Evolutionary conservation across 2,888 invertebrate species (phyloP).

Genomic region (Neoscelio sp.): DNA sequence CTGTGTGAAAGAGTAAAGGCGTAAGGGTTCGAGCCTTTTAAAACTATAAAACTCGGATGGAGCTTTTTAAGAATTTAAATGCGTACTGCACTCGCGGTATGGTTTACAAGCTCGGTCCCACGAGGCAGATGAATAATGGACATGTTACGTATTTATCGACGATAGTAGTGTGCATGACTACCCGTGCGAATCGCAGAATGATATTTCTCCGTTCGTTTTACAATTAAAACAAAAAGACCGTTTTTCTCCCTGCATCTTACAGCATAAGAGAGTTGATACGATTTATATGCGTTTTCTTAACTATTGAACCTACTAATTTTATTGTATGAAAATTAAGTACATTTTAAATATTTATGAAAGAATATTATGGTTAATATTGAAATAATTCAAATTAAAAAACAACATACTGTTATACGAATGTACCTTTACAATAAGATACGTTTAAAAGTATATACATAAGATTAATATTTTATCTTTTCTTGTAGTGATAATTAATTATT

Average conservation of each 20-base stretch:
- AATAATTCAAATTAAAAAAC: no score
- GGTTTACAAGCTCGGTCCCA: slow-evolving; percentile 67
- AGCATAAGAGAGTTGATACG: background rate
- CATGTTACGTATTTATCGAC: slow-evolving; percentile 72
- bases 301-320: no score
- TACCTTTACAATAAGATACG: no score
- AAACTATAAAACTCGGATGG: slow-evolving; percentile 66
- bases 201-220: slow-evolving; percentile 35
- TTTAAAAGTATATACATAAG: no score
- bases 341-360: no score
- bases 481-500: no score
- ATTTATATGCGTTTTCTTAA: no score
- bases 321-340: no score
- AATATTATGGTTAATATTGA: no score
- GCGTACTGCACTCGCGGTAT: slow-evolving; percentile 52
- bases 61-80: slow-evolving; percentile 70
- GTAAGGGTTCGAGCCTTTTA: slow-evolving; percentile 62
- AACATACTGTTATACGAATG: no score
- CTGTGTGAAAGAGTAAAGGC: slow-evolving; percentile 32
- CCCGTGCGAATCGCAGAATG: slow-evolving; percentile 53
- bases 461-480: no score
- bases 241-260: background rate
- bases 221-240: slow-evolving; percentile 39
- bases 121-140: slow-evolving; percentile 72
- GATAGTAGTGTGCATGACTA: slow-evolving; percentile 64